A percentile compares a stretch with the other conserved stretches of the same genome.
Conservation (phyloP, 2,113 vertebrate genomes). For the Cavia porcellus region DNA sequence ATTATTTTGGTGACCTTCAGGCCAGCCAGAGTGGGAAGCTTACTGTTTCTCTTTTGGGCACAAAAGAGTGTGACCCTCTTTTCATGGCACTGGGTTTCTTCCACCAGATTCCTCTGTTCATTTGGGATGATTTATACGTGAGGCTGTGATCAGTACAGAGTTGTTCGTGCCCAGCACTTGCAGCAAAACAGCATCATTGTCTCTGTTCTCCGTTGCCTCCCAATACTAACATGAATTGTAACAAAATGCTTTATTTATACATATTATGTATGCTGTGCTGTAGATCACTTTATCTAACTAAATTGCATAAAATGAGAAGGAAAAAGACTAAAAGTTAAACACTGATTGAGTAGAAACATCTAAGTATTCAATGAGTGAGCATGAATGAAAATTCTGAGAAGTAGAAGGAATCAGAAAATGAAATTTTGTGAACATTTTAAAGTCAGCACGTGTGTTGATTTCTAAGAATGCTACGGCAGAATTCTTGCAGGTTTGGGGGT, state of each 20-base stretch:
- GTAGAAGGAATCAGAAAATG: not conserved
- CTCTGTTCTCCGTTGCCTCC: not conserved
- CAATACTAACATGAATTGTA: not conserved
- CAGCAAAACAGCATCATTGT: not conserved
- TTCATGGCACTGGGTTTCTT: not conserved
- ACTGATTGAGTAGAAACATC: not conserved
- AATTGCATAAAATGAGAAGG: not conserved
- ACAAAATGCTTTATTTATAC: not conserved
- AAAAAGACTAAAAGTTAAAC: not conserved
- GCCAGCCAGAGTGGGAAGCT: not conserved
- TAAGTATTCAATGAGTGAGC: not conserved
- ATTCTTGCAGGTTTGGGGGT: not conserved
- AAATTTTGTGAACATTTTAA: not conserved
- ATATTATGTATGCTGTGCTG: not conserved
- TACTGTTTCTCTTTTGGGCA: not conserved
- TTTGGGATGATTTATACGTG: not conserved
- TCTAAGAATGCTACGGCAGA: not conserved
- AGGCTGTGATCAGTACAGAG: not conserved
- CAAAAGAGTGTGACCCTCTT: not conserved
- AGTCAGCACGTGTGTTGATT: accelerated
- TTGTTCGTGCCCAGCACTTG: not conserved
- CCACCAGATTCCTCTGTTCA: not conserved
- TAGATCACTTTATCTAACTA: not conserved
- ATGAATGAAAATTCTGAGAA: not conserved
- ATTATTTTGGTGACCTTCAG: not conserved